These are phyloP conservation scores for Hirtodrosophila duncani DNA, from an alignment of 2,888 invertebrate species.

Conservation along the genomic window DNA sequence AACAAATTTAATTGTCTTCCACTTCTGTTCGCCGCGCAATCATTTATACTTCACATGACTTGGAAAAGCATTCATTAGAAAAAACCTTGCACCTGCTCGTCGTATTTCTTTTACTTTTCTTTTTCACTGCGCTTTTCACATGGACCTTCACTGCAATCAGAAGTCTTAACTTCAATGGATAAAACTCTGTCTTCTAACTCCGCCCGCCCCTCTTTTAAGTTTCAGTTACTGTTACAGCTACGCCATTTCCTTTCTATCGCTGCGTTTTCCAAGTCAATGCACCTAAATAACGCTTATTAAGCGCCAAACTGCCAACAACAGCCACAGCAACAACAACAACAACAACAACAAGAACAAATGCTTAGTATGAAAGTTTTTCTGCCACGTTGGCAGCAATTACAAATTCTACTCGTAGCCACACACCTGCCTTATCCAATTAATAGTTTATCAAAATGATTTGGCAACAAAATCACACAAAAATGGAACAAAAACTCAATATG, in stretches of 20 bases:
- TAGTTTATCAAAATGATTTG: constrained; percentile 50
- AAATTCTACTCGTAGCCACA: constrained; percentile 25
- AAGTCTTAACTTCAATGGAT: too few species aligned
- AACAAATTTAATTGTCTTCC: too few species aligned
- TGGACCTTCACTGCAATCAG: too few species aligned
- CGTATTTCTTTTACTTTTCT: too few species aligned
- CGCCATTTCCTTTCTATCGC: constrained; percentile 24
- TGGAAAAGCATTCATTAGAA: too few species aligned
- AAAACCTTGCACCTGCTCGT: too few species aligned
- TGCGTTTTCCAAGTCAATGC: constrained; percentile 51
- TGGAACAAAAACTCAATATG: constrained; percentile 9
- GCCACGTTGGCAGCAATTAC: constrained; percentile 53
- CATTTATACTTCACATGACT: too few species aligned
- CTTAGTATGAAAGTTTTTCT: constrained; percentile 35
- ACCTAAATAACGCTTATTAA: constrained; percentile 44
- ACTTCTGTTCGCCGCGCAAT: too few species aligned
- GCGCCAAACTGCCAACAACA: constrained; percentile 16
- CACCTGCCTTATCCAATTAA: constrained; percentile 54
- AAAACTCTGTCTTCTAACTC: too few species aligned
- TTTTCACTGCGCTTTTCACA: too few species aligned
- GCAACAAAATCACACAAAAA: constrained; percentile 27
- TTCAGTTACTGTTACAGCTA: constrained; percentile 3
- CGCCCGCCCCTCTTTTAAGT: background rate
- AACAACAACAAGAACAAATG: constrained; percentile 9
- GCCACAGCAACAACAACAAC: constrained; percentile 6